Evolutionary conservation across 2,113 vertebrate genomes (phyloP), one percentile per base, ranked within the genome.

Genomic region (Meles meles): DNA sequence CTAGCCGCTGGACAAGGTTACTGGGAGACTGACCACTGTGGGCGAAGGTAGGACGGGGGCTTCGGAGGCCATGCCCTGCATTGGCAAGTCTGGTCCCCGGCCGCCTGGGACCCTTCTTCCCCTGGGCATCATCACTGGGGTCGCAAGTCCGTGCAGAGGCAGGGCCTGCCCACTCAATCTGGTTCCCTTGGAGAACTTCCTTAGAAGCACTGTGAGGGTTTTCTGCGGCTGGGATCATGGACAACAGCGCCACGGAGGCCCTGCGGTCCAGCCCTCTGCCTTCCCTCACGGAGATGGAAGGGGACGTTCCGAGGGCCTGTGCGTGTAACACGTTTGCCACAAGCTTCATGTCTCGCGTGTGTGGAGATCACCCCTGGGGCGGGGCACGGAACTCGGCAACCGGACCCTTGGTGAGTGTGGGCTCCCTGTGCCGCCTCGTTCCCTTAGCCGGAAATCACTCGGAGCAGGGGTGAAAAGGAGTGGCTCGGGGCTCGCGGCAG

Each of bases 51-150:
- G 25, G 61, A 27, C 29, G 61, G 61, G 4, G 27, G 27, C 52
- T 18, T 18, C 5, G 52, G 52, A 55, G 52, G 5, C 15, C 52
- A 55, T 6, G 17, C 17, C 5, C 15, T 55, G 4, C 61, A 65
- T 14, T 6, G 29, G 65, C n/a, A n/a, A 34, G 65, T n/a, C 31
- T 12, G 65, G 15, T n/a, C 31, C 65, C 2, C 13, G 6, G 61
- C 12, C 5, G 2, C 12, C 2, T 11, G 12, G 13, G 29, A 31
- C 27, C 29, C 2, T 6, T 14, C 61, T 29, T 31, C 29, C 13
- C 12, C 61, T 7, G 7, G 31, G 34, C 65, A 2, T 31, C 31
- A 14, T 67, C 15, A 7, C 31, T 7, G 29, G 31, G 63, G 63
- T 34, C 15, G 6, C 6, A 34, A 63, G 11, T 29, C 27, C 0